Conservation (phyloP, 37 sponge, comb jelly and placozoan species). For the Petrosia ficiformis region DNA sequence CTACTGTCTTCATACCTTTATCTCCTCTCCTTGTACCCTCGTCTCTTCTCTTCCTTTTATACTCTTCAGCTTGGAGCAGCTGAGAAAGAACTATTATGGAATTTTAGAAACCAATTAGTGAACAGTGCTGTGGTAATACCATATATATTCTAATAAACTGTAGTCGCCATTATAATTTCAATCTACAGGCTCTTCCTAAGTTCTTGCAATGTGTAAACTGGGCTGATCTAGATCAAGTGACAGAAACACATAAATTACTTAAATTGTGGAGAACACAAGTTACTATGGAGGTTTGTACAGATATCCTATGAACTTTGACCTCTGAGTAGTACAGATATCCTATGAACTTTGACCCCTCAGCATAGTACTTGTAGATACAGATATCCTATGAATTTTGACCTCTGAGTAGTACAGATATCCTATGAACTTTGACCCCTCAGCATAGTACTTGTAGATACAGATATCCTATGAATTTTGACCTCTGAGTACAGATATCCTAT, state of each 20-base stretch:
- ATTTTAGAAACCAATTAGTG: constrained; percentile 52
- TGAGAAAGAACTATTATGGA: constrained; percentile 68
- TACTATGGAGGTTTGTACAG: constrained; percentile 51
- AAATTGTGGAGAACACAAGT: constrained; percentile 62
- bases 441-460: too few species aligned
- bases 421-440: too few species aligned
- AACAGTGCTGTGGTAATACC: constrained; percentile 40
- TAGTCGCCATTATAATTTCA: not conserved
- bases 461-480: too few species aligned
- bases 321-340: too few species aligned
- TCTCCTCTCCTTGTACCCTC: not conserved
- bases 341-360: too few species aligned
- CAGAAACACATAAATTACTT: constrained; percentile 49
- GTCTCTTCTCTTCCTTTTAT: not conserved
- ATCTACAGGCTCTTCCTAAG: constrained; percentile 74
- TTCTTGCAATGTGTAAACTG: constrained; percentile 82
- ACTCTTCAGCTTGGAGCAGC: constrained; percentile 33
- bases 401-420: too few species aligned
- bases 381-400: too few species aligned
- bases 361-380: too few species aligned
- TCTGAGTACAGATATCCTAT: too few species aligned
- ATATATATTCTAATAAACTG: not conserved
- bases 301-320: too few species aligned
- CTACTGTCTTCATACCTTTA: not conserved
- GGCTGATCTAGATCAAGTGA: constrained; percentile 71